Percentiles rank a stretch among this genome's conserved stretches.
phyloP scores from a whole-genome alignment of 2,113 vertebrate genomes.

The Irena cyanogastra region DNA sequence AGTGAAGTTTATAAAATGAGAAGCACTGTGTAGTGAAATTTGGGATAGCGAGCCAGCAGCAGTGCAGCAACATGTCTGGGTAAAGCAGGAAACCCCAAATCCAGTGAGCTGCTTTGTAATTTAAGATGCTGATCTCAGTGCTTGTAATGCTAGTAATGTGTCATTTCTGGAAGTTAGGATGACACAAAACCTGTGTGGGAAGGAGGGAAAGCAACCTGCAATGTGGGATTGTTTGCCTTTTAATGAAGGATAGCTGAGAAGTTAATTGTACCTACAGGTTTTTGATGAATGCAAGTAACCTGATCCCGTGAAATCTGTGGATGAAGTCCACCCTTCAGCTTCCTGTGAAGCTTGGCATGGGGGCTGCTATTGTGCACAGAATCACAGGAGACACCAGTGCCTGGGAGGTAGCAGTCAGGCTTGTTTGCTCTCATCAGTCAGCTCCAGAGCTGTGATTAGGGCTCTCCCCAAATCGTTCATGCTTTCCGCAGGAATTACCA shows the following conservation, averaged over 20 bases:
- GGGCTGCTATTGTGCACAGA: not conserved
- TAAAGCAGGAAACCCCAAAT: not conserved
- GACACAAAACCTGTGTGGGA: conserved; percentile 20
- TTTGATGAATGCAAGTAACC: conserved; percentile 11
- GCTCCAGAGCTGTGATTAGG: not conserved
- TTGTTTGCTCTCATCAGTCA: not conserved
- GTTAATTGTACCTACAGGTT: not conserved
- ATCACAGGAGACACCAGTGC: not conserved
- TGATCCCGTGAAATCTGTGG: not conserved
- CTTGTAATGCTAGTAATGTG: not conserved
- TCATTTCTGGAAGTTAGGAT: not conserved
- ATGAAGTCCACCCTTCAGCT: not conserved
- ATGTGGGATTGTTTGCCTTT: not conserved
- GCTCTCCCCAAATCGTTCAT: not conserved
- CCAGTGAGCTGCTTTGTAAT: not conserved
- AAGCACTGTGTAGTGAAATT: not conserved
- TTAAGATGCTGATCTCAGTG: not conserved
- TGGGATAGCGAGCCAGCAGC: not conserved
- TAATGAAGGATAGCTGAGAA: not conserved
- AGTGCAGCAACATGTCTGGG: not conserved
- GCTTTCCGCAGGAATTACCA: not conserved
- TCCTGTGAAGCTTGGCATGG: not conserved
- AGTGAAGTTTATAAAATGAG: not conserved
- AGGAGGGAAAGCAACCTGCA: not conserved
- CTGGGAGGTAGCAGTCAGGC: not conserved